Percentiles rank a stretch among this genome's conserved stretches.
These are phyloP conservation scores for Lutjanus argentimaculatus DNA, from an alignment of 2,797 vertebrate species.

Conservation along the genomic window DNA sequence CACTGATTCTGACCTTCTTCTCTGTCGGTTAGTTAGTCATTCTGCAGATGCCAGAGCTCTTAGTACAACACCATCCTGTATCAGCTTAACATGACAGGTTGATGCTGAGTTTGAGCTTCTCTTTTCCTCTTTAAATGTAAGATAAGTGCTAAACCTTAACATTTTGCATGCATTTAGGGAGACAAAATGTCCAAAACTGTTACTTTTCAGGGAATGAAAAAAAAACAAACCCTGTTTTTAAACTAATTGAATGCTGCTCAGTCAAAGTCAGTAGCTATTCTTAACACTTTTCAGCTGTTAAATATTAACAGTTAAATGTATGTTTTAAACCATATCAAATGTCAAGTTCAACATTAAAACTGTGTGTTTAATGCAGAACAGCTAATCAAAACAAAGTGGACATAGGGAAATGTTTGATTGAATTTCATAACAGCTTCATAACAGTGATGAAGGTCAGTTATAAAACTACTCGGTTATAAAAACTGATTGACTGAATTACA, in stretches of 20 bases:
- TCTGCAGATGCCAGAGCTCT: background rate
- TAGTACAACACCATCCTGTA: background rate
- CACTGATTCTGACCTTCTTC: background rate
- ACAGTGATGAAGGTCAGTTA: constrained; percentile 16
- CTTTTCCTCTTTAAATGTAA: background rate
- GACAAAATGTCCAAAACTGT: no score
- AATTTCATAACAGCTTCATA: background rate
- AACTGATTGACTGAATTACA: constrained; percentile 25
- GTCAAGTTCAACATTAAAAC: background rate
- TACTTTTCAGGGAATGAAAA: no score
- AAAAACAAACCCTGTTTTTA: no score
- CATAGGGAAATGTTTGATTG: background rate
- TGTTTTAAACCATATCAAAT: background rate
- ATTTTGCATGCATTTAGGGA: background rate
- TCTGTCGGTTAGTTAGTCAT: background rate
- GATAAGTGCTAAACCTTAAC: background rate
- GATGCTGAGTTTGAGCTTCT: background rate
- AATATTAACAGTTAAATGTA: no score
- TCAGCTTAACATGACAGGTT: background rate
- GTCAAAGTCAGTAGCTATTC: no score
- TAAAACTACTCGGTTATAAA: background rate
- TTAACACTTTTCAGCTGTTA: no score
- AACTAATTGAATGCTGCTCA: no score
- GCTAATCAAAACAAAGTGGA: background rate
- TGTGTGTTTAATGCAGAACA: background rate